Percentiles rank a stretch among this genome's conserved stretches.
Evolutionary conservation across 1,140 invertebrate species (phyloP).

Genomic region (Macrosteles quadrilineatus): DNA sequence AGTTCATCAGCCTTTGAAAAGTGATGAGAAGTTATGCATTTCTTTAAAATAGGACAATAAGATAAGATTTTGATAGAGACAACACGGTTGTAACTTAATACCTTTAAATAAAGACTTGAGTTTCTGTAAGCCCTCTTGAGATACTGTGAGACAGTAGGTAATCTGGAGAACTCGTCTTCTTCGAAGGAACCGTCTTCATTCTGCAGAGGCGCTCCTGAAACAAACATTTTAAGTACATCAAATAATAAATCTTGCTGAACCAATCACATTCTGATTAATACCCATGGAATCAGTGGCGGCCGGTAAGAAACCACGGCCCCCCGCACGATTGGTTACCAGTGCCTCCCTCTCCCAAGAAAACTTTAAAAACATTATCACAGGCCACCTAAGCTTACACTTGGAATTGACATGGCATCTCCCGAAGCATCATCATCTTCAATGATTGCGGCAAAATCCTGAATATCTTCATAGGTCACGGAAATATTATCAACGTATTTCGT

Average conservation of each 20-base stretch:
- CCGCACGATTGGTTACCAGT: background rate
- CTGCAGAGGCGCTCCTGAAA: constrained; percentile 67
- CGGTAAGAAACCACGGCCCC: background rate
- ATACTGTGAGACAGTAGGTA: constrained; percentile 71
- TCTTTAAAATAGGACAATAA: constrained; percentile 25
- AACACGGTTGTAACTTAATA: too few species aligned
- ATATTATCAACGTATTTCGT: too few species aligned
- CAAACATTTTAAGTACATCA: constrained; percentile 52
- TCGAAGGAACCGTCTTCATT: constrained; percentile 74
- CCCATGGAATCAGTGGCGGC: background rate
- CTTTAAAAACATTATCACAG: too few species aligned
- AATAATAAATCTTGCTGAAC: constrained; percentile 15
- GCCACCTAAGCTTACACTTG: too few species aligned
- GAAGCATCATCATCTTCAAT: too few species aligned
- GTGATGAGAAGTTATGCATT: constrained; percentile 28
- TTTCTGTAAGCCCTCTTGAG: constrained; percentile 71
- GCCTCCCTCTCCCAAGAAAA: background rate
- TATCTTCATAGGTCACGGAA: too few species aligned
- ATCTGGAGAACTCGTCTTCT: constrained; percentile 77
- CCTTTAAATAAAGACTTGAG: constrained; percentile 76
- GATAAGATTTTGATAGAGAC: too few species aligned
- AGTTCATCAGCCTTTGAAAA: constrained; percentile 10
- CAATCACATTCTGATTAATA: background rate
- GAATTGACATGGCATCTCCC: too few species aligned
- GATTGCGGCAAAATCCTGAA: too few species aligned